Evolutionary conservation across 2,888 invertebrate genomes (phyloP).

Genomic region (Melikaiella ostensackeni): DNA sequence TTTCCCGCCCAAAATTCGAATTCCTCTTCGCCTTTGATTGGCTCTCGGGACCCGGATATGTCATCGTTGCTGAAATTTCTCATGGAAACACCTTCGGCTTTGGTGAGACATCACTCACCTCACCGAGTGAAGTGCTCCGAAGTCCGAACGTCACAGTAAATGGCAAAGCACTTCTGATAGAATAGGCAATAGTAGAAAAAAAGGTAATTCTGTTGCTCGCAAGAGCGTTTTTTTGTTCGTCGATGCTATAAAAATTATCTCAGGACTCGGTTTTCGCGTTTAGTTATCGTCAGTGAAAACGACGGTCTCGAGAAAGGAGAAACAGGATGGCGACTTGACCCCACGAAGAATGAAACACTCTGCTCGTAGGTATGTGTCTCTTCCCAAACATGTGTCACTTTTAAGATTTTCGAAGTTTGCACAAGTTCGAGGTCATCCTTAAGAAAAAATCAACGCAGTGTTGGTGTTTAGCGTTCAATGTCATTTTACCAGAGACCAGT

Average conservation of each 20-base stretch:
- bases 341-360: slow-evolving; percentile 73
- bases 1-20: background rate
- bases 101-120: slow-evolving; percentile 22
- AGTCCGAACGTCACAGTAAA: slow-evolving; percentile 49
- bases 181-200: slow-evolving; percentile 33
- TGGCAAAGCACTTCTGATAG: slow-evolving; percentile 45
- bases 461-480: background rate
- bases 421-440: background rate
- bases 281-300: slow-evolving; percentile 56
- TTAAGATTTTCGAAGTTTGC: slow-evolving; percentile 3
- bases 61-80: slow-evolving; percentile 18
- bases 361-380: slow-evolving; percentile 68
- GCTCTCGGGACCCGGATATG: background rate
- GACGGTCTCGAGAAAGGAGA: slow-evolving; percentile 55
- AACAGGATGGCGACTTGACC: slow-evolving; percentile 74
- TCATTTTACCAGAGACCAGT: background rate
- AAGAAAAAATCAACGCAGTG: background rate
- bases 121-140: slow-evolving; percentile 36
- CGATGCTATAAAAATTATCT: slow-evolving; percentile 41
- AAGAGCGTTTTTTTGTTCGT: slow-evolving; percentile 24
- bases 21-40: background rate
- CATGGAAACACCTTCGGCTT: slow-evolving; percentile 3
- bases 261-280: slow-evolving; percentile 44
- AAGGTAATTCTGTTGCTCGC: slow-evolving; percentile 27
- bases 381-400: slow-evolving; percentile 37